phyloP scores from a whole-genome alignment of 2,888 invertebrate genomes.

The Eilema griseolum region DNA sequence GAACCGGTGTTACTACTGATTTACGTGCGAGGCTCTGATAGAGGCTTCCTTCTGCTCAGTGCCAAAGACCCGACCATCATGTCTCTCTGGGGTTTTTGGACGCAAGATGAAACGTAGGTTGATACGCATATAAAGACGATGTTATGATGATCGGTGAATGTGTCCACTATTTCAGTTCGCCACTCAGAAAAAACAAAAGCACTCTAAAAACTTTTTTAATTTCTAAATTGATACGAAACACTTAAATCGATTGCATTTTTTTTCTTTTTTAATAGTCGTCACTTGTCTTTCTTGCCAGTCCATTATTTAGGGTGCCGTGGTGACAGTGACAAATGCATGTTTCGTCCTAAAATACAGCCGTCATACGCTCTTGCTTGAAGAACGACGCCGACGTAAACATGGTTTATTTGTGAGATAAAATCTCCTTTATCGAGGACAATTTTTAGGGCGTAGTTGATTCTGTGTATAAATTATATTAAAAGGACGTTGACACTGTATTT shows the following conservation, averaged over 20 bases:
- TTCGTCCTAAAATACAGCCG: conserved; percentile 52
- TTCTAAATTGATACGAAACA: conserved; percentile 24
- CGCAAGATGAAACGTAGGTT: too few relatives aligned
- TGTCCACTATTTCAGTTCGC: too few relatives aligned
- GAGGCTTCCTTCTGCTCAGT: too few relatives aligned
- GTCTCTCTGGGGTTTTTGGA: too few relatives aligned
- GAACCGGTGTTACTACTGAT: too few relatives aligned
- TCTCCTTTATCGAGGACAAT: conserved; percentile 16
- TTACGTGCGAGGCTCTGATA: too few relatives aligned
- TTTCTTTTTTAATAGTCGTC: conserved; percentile 19
- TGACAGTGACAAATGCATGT: conserved; percentile 65
- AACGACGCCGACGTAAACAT: conserved; percentile 30
- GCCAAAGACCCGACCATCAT: too few relatives aligned
- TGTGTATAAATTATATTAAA: conserved; percentile 18
- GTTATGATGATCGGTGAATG: too few relatives aligned
- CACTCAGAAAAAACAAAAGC: background rate
- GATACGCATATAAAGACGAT: too few relatives aligned
- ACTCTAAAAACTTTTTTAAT: conserved; percentile 14
- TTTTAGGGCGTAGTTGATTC: conserved; percentile 14
- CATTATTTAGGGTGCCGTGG: conserved; percentile 61
- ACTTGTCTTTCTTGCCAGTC: conserved; percentile 26
- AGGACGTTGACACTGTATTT: conserved; percentile 14
- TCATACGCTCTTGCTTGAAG: conserved; percentile 21
- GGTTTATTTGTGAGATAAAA: conserved; percentile 33
- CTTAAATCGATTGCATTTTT: conserved; percentile 23